These are phyloP conservation scores for Oncorhynchus masou DNA, from an alignment of 2,113 vertebrate species.

Conservation along the genomic window DNA sequence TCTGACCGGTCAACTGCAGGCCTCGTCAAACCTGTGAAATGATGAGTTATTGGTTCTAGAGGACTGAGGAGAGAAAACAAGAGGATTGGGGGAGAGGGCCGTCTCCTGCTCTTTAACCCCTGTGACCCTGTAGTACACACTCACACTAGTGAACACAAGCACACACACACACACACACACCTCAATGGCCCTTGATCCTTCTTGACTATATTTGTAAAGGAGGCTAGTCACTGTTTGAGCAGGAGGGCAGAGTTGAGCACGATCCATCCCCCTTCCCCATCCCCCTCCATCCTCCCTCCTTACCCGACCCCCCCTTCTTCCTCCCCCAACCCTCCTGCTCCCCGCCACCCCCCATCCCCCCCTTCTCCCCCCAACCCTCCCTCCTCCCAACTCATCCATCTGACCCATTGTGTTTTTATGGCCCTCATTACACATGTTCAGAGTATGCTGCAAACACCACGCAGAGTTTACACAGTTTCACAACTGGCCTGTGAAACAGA, in stretches of 20 bases:
- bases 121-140: not conserved
- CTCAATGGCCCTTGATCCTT: slow-evolving; percentile 25
- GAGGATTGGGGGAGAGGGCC: not conserved
- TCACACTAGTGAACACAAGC: slow-evolving; percentile 12
- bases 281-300: not conserved
- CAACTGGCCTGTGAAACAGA: slow-evolving; percentile 46
- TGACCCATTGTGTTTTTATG: slow-evolving; percentile 50
- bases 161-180: not conserved
- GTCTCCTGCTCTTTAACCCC: too few species aligned
- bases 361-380: too few species aligned
- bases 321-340: not conserved
- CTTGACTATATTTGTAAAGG: slow-evolving; percentile 50
- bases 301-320: too few species aligned
- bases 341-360: too few species aligned
- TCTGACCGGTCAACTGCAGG: slow-evolving; percentile 49
- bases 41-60: slow-evolving; percentile 52
- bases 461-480: slow-evolving; percentile 33
- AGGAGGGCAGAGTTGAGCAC: slow-evolving; percentile 28
- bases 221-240: slow-evolving; percentile 35
- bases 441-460: slow-evolving; percentile 38
- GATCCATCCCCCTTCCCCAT: not conserved
- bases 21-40: slow-evolving; percentile 48
- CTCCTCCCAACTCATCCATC: slow-evolving; percentile 13
- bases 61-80: slow-evolving; percentile 37
- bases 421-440: slow-evolving; percentile 46